Conservation (phyloP, 37 sponge, comb jelly and placozoan genomes). For the Dysidea cf. avara region DNA sequence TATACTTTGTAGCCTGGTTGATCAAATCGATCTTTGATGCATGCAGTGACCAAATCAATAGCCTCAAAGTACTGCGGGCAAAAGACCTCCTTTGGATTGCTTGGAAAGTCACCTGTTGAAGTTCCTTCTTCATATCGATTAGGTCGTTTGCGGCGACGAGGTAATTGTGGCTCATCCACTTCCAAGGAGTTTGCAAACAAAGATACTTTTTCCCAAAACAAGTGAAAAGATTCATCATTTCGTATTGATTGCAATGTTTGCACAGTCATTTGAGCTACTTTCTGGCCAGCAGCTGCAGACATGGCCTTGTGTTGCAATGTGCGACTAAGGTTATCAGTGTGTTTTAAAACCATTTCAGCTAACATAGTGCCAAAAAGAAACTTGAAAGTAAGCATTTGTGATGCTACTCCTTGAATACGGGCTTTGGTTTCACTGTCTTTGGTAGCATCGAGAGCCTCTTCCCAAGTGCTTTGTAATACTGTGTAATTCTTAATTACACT, state of each 20-base stretch:
- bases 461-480: constrained; percentile 49
- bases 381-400: constrained; percentile 58
- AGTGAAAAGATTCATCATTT: too few relatives aligned
- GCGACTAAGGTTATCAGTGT: constrained; percentile 74
- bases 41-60: too few relatives aligned
- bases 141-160: constrained; percentile 5
- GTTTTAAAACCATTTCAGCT: constrained; percentile 57
- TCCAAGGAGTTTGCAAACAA: neutral
- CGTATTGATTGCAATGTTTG: too few relatives aligned
- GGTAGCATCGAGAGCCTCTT: constrained; percentile 40
- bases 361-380: constrained; percentile 53
- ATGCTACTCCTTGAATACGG: constrained; percentile 51
- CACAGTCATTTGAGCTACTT: too few relatives aligned
- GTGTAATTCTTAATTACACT: constrained; percentile 61
- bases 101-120: constrained; percentile 16
- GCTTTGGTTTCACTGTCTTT: constrained; percentile 73
- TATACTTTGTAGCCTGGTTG: constrained; percentile 55
- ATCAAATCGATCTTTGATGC: constrained; percentile 62
- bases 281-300: too few relatives aligned
- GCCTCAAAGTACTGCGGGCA: constrained; percentile 23
- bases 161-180: constrained; percentile 12
- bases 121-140: constrained; percentile 27
- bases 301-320: constrained; percentile 68
- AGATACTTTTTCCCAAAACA: too few relatives aligned
- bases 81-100: constrained; percentile 3